Base-by-base conservation (phyloP, 1,140 invertebrate species). In the Drosophila equinoxialis region DNA sequence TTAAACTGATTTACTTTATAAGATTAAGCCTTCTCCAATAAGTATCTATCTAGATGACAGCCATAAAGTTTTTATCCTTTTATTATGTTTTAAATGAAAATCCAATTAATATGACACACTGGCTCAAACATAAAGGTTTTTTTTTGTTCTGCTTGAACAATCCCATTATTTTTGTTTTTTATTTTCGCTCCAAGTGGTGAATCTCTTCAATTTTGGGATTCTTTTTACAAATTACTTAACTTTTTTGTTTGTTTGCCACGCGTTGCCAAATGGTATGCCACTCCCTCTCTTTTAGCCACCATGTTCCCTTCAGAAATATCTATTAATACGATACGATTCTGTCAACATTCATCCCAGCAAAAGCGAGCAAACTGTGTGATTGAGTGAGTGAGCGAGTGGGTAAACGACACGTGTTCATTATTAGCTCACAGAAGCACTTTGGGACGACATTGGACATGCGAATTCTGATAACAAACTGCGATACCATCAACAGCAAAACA, bases 321-420 rank as follows among this genome's bases (percentile, higher is more conserved):
- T 26, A 42, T 57, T 17, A 33, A 54, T 35, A 17, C n/a, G 60
- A 54, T 35, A 17, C n/a, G 60, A 33, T 20, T 6, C 48, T 42
- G 45, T 48, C 45, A 48, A 51, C 45, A 51, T 20, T 51, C 45
- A 51, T 10, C 14, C 35, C 3, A 13, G 11, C 2, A 3, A 39
- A 39, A 8, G 35, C 37, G 11, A 51, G 8, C 45, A 51, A 11
- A 23, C 42, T 3, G 11, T 4, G 7, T 17, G 11, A 7, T n/a
- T 48, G 45, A 17, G 45, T 48, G 3, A n/a, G 7, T 17, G 45
- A 17, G 45, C 20, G 14, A 17, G 45, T 17, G 45, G 20, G 20
- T 33, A 14, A 6, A 20, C 35, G 72, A 45, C 81, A 83, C 81
- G 81, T 84, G 81, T 62, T 64, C 68, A 66, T 85, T 83, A 83